phyloP scores from a whole-genome alignment of 2,888 invertebrate genomes.

The Lasioglossum lativentre region DNA sequence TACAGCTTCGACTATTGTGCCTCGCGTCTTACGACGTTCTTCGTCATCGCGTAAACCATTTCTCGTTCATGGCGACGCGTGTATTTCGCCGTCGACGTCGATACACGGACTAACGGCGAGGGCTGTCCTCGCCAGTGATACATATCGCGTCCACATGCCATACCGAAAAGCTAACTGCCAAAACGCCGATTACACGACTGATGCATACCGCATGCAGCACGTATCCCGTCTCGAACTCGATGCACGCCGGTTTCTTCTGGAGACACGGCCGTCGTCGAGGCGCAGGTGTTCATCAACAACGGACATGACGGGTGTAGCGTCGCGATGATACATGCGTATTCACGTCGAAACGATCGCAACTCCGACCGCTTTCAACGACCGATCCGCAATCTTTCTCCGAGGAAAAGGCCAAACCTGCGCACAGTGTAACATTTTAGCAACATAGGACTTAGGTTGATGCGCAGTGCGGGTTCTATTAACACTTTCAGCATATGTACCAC shows the following conservation, averaged over 20 bases:
- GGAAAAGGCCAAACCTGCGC: not conserved
- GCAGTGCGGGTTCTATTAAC: not conserved
- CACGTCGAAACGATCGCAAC: not conserved
- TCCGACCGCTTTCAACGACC: not conserved
- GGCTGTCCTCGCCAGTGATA: not conserved
- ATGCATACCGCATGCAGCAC: slow-evolving; percentile 7
- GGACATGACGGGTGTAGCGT: not conserved
- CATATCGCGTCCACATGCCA: not conserved
- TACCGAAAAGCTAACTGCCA: slow-evolving; percentile 75
- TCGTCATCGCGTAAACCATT: slow-evolving; percentile 20
- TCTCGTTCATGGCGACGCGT: slow-evolving; percentile 24
- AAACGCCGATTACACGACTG: slow-evolving; percentile 67
- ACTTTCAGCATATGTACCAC: not conserved
- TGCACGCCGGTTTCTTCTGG: not conserved
- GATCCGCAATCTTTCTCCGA: not conserved
- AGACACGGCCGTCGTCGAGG: not conserved
- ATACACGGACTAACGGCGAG: not conserved
- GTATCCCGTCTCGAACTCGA: not conserved
- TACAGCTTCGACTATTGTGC: slow-evolving; percentile 23
- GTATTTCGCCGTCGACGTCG: slow-evolving; percentile 4
- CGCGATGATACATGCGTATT: slow-evolving; percentile 3
- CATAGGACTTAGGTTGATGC: not conserved
- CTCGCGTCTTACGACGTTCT: slow-evolving; percentile 37
- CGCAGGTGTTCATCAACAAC: not conserved
- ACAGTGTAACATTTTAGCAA: slow-evolving; percentile 4